These are phyloP conservation scores for Paradoxurus hermaphroditus DNA, from an alignment of 2,113 vertebrate species.

Conservation along the genomic window DNA sequence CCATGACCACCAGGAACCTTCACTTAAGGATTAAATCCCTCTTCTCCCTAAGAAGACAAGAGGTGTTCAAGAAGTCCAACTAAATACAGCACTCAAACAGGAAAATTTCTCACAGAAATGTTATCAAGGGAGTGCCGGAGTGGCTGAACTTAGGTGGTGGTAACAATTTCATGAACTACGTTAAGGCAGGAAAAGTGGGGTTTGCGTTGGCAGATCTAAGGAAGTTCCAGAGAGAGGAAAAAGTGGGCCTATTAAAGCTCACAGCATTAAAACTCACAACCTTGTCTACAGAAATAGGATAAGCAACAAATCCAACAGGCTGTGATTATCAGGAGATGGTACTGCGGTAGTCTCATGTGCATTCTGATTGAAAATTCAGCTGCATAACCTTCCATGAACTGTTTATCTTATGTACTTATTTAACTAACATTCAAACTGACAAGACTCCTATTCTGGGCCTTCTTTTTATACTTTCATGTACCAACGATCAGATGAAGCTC, in stretches of 20 bases:
- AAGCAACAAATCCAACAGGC: constrained; percentile 70
- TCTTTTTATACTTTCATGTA: constrained; percentile 86
- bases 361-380: constrained; percentile 86
- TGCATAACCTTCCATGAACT: constrained; percentile 87
- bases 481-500: constrained; percentile 83
- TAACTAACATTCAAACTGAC: constrained; percentile 90
- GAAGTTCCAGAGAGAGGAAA: neutral
- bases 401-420: constrained; percentile 90
- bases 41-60: neutral
- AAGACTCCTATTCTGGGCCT: constrained; percentile 85
- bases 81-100: neutral
- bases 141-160: neutral
- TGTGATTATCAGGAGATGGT: constrained; percentile 72
- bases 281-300: constrained; percentile 49
- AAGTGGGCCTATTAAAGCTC: constrained; percentile 24
- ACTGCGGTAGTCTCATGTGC: constrained; percentile 75
- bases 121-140: neutral
- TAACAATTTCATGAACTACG: neutral
- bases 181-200: neutral
- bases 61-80: neutral
- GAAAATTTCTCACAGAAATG: neutral
- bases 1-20: neutral
- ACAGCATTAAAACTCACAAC: constrained; percentile 48
- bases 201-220: neutral
- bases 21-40: neutral